A percentile compares a stretch with the other conserved stretches of the same genome.
These are phyloP conservation scores for Empidonax traillii DNA, from an alignment of 2,113 vertebrate genomes.

Conservation along the genomic window DNA sequence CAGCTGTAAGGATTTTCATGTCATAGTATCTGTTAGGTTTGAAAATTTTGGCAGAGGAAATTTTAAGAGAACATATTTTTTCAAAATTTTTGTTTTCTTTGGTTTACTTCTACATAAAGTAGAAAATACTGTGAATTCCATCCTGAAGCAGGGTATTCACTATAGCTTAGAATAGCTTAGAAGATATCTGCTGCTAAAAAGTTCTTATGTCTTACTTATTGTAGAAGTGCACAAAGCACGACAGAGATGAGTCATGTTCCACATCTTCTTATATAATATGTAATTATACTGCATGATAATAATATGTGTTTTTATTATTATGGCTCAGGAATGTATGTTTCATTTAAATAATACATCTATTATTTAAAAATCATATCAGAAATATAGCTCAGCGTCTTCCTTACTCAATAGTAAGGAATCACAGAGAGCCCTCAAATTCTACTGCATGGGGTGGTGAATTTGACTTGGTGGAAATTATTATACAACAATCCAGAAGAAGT, in stretches of 20 bases:
- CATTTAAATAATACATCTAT: neutral
- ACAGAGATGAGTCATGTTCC: neutral
- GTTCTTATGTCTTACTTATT: neutral
- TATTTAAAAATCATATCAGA: neutral
- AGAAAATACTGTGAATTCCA: neutral
- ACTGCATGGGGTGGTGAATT: neutral
- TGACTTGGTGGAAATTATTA: neutral
- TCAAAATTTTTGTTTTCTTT: neutral
- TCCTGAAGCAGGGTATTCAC: neutral
- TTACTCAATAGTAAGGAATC: neutral
- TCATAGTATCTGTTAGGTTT: neutral
- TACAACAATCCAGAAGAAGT: neutral
- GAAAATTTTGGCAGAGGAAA: neutral
- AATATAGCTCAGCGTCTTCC: neutral
- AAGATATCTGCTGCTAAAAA: neutral
- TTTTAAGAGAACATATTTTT: neutral
- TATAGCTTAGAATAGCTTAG: neutral
- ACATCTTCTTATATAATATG: neutral
- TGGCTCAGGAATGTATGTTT: neutral
- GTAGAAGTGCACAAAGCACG: neutral
- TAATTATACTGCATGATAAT: neutral
- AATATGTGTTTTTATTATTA: neutral
- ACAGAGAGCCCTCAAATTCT: neutral
- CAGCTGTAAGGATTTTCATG: neutral
- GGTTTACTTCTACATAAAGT: neutral